phyloP scores from a whole-genome alignment of 2,113 vertebrate species.

The Baryphthengus martii region DNA sequence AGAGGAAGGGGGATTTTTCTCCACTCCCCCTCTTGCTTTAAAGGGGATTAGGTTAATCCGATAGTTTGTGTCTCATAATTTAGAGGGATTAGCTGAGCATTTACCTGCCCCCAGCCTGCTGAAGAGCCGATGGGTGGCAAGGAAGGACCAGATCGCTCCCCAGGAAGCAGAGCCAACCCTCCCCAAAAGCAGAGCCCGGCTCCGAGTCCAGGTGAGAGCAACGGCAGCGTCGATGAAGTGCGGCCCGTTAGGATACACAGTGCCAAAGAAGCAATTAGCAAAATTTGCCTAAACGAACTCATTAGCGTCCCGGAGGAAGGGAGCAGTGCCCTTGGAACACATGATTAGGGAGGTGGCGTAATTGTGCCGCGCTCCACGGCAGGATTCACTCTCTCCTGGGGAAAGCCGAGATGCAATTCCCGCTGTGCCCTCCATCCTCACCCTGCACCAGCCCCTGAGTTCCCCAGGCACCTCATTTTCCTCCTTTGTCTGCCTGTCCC shows the following conservation, averaged over 20 bases:
- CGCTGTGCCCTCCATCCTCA: not conserved
- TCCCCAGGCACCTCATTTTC: fast-evolving
- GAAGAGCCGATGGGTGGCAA: not conserved
- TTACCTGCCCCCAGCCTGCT: not conserved
- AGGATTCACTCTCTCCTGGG: not conserved
- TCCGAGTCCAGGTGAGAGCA: not conserved
- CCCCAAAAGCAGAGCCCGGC: not conserved
- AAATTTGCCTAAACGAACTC: not conserved
- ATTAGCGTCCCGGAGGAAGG: not conserved
- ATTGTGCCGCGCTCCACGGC: not conserved
- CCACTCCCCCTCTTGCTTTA: not conserved
- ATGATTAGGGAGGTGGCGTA: not conserved
- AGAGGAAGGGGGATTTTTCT: not conserved
- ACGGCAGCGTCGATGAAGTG: not conserved
- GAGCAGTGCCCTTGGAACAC: not conserved
- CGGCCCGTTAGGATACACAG: not conserved
- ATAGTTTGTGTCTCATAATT: not conserved
- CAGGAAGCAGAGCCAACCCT: fast-evolving
- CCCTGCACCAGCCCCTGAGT: not conserved
- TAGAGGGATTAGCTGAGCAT: not conserved
- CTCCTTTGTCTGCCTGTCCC: not conserved
- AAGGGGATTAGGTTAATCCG: constrained; percentile 4
- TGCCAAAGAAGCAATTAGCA: not conserved
- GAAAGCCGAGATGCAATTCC: not conserved
- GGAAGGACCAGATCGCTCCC: not conserved